These are phyloP conservation scores for Bedellia somnulentella DNA, from an alignment of 2,888 invertebrate genomes.

Conservation along the genomic window DNA sequence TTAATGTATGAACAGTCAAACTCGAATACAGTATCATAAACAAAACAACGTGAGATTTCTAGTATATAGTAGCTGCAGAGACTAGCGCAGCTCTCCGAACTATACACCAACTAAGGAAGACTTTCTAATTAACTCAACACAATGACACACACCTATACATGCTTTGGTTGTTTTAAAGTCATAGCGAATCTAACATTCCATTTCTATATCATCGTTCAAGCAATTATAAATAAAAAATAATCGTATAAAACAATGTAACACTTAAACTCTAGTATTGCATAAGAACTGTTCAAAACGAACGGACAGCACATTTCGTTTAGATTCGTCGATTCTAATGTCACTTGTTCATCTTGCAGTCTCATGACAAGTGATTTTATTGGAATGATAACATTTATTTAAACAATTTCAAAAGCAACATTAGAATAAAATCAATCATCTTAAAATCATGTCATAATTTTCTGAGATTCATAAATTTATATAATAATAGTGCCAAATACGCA, in stretches of 20 bases:
- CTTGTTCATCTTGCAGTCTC: too few relatives aligned
- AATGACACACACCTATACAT: constrained; percentile 9
- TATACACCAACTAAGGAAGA: too few relatives aligned
- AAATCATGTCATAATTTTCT: too few relatives aligned
- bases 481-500: too few relatives aligned
- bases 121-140: constrained; percentile 15
- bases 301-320: constrained; percentile 14
- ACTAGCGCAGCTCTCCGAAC: too few relatives aligned
- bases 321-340: too few relatives aligned
- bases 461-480: too few relatives aligned
- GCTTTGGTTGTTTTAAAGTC: constrained; percentile 45
- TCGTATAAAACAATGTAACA: constrained; percentile 58
- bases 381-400: too few relatives aligned
- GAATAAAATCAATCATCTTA: too few relatives aligned
- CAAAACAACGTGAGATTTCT: constrained; percentile 48
- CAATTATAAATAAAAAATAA: constrained; percentile 38
- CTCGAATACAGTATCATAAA: constrained; percentile 44
- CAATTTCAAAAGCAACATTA: too few relatives aligned
- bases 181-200: constrained; percentile 4
- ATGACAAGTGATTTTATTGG: too few relatives aligned
- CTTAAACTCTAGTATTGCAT: constrained; percentile 59
- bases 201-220: constrained; percentile 2
- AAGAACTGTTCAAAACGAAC: constrained; percentile 42
- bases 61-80: too few relatives aligned
- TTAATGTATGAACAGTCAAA: constrained; percentile 46